Evolutionary conservation across 2,797 vertebrate genomes (phyloP).

Genomic region (Ataeniobius toweri): DNA sequence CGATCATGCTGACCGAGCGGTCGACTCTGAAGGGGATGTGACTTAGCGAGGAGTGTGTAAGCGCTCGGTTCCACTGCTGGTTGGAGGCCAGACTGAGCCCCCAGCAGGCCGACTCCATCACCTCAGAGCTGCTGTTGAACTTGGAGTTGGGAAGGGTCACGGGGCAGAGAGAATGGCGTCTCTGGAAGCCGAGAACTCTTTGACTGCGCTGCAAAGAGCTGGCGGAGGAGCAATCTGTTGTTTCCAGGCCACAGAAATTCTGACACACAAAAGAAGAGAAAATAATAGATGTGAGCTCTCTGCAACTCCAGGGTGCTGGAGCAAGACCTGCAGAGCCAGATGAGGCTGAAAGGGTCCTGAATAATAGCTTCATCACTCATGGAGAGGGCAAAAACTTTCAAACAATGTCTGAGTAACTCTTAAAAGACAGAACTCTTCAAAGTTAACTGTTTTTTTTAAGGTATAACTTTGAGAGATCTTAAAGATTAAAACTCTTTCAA

Average conservation of each 20-base stretch:
- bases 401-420: neutral
- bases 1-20: conserved; percentile 86
- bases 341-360: conserved; percentile 5
- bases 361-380: neutral
- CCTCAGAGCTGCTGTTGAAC: conserved; percentile 73
- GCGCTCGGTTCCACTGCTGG: conserved; percentile 72
- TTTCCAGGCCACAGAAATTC: conserved; percentile 75
- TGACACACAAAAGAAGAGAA: conserved; percentile 57
- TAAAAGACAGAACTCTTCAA: neutral
- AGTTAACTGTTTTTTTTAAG: neutral
- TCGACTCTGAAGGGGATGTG: conserved; percentile 85
- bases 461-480: neutral
- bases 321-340: conserved; percentile 17
- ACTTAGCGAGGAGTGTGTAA: conserved; percentile 73
- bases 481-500: neutral
- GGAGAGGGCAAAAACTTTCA: neutral
- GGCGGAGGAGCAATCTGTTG: conserved; percentile 55
- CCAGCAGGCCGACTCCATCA: conserved; percentile 52
- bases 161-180: conserved; percentile 80
- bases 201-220: conserved; percentile 53
- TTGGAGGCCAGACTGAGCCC: conserved; percentile 40
- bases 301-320: conserved; percentile 42
- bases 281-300: conserved; percentile 37
- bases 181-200: conserved; percentile 75
- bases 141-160: conserved; percentile 83